Evolutionary conservation across 1,140 invertebrate species (phyloP), one percentile per base, ranked within the genome.

Genomic region (Batillaria attramentaria): DNA sequence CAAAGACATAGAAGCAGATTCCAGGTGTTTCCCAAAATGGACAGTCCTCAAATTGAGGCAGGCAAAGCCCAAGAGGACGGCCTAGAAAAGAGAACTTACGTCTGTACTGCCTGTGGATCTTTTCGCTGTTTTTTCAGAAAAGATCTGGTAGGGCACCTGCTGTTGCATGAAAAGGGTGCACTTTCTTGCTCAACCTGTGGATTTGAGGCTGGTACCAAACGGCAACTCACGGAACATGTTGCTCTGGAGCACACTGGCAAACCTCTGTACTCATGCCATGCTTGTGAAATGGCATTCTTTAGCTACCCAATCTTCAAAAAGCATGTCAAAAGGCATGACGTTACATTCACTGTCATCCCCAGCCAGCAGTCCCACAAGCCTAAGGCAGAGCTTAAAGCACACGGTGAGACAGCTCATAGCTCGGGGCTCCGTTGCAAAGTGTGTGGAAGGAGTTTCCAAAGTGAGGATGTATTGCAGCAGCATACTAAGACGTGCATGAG

Each of bases 221-320:
- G 62, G 20, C 54, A 75, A 39, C 57, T 75, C 54, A 62, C 42
- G 10, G 73, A 75, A 39, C 73, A 75, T 42, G 39, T 57, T 28
- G 73, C 73, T 2, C 24, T 75, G 39, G 73, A 75, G 37, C 73
- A 75, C 73, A 75, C 73, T 28, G 73, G 73, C 3, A 75, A 62
- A 35, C 73, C 73, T 5, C 31, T 75, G 73, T 75, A 75, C 57
- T 39, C 33, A 33, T 75, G 73, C 43, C 16, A 62, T 1, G 57
- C 31, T 2, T 75, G 73, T 33, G 3, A 31, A 3, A 42, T 54
- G 16, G 24, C 54, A 31, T 75, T 75, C 57, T 75, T 75, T 57
- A 75, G 37, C 39, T 37, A 62, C 20, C 24, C 37, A 20, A 57
- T 75, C 13, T 75, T 75, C 37, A 33, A 65, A 57, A 75, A 28